Conservation (phyloP, 2,797 vertebrate species). For the Erpetoichthys calabaricus region DNA sequence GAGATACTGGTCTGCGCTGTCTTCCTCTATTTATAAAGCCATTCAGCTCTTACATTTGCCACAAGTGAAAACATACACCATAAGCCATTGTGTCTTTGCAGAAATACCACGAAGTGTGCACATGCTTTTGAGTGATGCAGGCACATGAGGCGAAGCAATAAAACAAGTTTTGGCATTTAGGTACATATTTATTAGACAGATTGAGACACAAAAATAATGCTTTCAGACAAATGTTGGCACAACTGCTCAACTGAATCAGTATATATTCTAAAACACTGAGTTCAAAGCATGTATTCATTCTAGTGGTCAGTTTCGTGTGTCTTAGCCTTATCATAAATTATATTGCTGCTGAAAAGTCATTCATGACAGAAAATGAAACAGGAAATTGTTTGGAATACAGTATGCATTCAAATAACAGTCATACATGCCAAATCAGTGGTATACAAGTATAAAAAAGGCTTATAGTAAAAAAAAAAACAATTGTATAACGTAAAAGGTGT, state of each 20-base stretch:
- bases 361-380: too few relatives aligned
- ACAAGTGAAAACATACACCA: background rate
- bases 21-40: conserved; percentile 1
- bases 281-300: too few relatives aligned
- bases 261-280: too few relatives aligned
- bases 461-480: too few relatives aligned
- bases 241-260: background rate
- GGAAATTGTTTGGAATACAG: too few relatives aligned
- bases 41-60: conserved; percentile 1
- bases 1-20: conserved; percentile 10
- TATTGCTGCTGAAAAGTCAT: too few relatives aligned
- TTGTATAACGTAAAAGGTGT: conserved; percentile 9
- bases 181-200: conserved; percentile 13
- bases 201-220: conserved; percentile 8
- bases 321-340: too few relatives aligned
- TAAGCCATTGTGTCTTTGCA: conserved; percentile 6
- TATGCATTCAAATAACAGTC: too few relatives aligned
- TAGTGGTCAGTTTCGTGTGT: too few relatives aligned
- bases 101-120: conserved; percentile 24
- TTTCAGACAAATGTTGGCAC: background rate
- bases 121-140: conserved; percentile 24
- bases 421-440: too few relatives aligned
- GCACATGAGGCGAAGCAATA: conserved; percentile 25
- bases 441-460: too few relatives aligned
- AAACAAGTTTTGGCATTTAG: conserved; percentile 11